phyloP scores from a whole-genome alignment of 2,797 vertebrate species.

The Euthynnus affinis region DNA sequence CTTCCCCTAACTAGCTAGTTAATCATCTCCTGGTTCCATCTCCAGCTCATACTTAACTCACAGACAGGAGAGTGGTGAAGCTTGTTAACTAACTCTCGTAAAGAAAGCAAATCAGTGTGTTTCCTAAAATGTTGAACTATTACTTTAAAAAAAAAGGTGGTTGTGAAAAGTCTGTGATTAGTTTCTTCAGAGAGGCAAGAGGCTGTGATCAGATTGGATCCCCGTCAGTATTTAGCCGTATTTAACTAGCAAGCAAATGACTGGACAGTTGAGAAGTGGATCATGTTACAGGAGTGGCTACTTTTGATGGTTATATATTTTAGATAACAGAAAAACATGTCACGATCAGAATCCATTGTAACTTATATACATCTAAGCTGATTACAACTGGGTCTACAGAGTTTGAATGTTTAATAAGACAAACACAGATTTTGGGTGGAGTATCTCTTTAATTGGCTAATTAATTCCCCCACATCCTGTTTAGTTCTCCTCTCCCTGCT shows the following conservation, averaged over 20 bases:
- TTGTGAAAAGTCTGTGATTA: background rate
- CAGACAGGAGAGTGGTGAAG: background rate
- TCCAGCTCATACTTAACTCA: background rate
- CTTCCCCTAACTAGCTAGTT: background rate
- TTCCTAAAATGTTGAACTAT: conserved; percentile 16
- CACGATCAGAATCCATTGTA: background rate
- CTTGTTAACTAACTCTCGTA: background rate
- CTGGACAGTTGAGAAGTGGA: background rate
- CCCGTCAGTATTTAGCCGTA: background rate
- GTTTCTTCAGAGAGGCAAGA: background rate
- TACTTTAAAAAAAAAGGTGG: background rate
- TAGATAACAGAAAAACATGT: background rate
- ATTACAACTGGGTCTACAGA: background rate
- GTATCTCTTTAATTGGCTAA: conserved; percentile 67
- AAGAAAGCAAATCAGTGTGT: background rate
- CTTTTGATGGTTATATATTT: background rate
- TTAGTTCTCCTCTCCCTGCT: conserved; percentile 60
- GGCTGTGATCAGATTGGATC: conserved; percentile 17
- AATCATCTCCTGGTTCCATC: background rate
- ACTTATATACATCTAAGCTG: conserved; percentile 1
- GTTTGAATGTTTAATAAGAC: conserved; percentile 8
- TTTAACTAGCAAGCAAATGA: background rate
- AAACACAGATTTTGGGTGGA: conserved; percentile 49
- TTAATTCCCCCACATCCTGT: conserved; percentile 59
- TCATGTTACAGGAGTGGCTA: background rate